Evolutionary conservation across 2,113 vertebrate genomes (phyloP).

Genomic region (Chaetura pelagica): DNA sequence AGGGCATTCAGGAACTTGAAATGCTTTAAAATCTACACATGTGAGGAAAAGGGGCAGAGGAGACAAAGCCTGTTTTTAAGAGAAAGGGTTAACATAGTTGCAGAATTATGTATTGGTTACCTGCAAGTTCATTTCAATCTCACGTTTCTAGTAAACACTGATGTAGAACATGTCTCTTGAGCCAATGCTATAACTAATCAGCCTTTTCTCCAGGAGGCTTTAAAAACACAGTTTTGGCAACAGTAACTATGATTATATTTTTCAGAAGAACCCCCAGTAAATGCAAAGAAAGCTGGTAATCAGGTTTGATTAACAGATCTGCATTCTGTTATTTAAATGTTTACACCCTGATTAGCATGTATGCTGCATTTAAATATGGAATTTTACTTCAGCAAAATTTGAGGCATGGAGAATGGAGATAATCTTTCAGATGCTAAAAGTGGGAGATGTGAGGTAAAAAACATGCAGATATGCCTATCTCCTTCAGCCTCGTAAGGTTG

Average conservation of each 20-base stretch:
- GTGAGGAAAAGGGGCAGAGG: not conserved
- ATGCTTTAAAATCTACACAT: not conserved
- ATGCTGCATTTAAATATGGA: not conserved
- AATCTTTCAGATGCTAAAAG: not conserved
- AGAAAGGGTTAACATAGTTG: not conserved
- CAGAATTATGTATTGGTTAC: not conserved
- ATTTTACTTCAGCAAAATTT: not conserved
- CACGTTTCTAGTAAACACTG: slow-evolving; percentile 4
- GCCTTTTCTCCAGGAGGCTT: slow-evolving; percentile 38
- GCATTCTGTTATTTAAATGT: slow-evolving; percentile 28
- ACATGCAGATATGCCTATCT: fast-evolving
- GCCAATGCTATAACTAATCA: not conserved
- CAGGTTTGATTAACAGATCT: slow-evolving; percentile 41
- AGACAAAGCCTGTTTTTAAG: not conserved
- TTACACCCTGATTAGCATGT: slow-evolving; percentile 9
- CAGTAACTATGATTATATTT: not conserved
- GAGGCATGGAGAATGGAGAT: not conserved
- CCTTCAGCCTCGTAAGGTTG: not conserved
- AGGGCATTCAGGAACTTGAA: not conserved
- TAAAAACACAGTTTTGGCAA: slow-evolving; percentile 56
- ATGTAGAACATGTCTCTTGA: slow-evolving; percentile 12
- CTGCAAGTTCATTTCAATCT: slow-evolving; percentile 8
- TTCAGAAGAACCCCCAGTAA: slow-evolving; percentile 1
- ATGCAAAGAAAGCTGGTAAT: slow-evolving; percentile 29
- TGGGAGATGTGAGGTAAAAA: not conserved